These are phyloP conservation scores for Heliconius sara DNA, from an alignment of 2,888 invertebrate species.

Conservation along the genomic window DNA sequence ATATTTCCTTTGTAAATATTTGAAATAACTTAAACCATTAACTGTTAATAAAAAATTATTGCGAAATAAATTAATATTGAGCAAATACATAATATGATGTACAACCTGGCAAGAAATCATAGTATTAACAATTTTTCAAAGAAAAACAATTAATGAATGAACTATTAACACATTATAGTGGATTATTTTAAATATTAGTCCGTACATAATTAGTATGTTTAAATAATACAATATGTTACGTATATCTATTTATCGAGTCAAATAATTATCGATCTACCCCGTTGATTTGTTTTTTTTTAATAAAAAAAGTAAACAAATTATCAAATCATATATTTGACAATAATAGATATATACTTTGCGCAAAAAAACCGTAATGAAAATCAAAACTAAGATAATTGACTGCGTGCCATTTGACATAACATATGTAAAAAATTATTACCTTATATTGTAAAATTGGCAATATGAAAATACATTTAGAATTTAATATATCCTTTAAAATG, in stretches of 20 bases:
- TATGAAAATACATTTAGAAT: background rate
- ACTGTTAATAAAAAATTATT: background rate
- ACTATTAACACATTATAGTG: too few relatives aligned
- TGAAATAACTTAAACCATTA: background rate
- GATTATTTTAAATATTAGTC: too few relatives aligned
- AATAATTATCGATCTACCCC: too few relatives aligned
- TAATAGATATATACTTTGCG: background rate
- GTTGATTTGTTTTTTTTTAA: too few relatives aligned
- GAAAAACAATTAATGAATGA: too few relatives aligned
- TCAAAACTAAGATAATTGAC: background rate
- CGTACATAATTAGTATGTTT: too few relatives aligned
- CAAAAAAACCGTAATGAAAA: background rate
- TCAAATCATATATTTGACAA: too few relatives aligned
- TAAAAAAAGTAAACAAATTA: too few relatives aligned
- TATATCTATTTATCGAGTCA: too few relatives aligned
- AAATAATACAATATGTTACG: too few relatives aligned
- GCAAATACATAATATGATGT: too few relatives aligned
- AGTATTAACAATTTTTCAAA: too few relatives aligned
- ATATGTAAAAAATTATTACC: background rate
- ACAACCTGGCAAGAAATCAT: background rate
- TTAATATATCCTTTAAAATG: background rate
- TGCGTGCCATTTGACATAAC: background rate
- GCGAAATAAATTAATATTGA: background rate
- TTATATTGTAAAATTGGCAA: background rate
- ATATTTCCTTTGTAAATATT: conserved; percentile 5